A percentile compares a stretch with the other conserved stretches of the same genome.
Evolutionary conservation across 2,113 vertebrate genomes (phyloP).

Genomic region (Vulpes vulpes): DNA sequence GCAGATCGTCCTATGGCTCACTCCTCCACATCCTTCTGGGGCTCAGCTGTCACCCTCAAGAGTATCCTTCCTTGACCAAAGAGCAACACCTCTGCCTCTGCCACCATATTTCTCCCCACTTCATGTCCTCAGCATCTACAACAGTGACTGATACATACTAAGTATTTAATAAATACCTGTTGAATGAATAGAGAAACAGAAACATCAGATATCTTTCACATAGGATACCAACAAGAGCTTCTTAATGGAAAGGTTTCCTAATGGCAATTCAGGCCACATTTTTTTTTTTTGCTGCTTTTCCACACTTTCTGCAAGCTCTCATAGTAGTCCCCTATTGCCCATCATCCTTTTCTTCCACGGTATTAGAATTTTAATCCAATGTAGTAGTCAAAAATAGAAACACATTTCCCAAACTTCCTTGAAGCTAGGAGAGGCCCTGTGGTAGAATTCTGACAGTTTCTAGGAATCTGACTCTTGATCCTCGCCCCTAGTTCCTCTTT

Average conservation of each 20-base stretch:
- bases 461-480: background rate
- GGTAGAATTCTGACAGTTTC: background rate
- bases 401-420: background rate
- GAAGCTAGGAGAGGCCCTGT: background rate
- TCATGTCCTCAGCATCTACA: background rate
- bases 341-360: background rate
- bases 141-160: background rate
- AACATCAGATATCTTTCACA: background rate
- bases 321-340: no score
- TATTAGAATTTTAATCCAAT: background rate
- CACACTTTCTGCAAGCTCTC: background rate
- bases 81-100: background rate
- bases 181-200: background rate
- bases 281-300: background rate
- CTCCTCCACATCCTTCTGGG: background rate
- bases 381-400: background rate
- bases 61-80: background rate
- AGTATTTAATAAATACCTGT: background rate
- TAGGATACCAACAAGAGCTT: background rate
- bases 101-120: no score
- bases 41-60: background rate
- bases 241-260: background rate
- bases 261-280: no score
- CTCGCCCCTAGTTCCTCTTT: background rate
- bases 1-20: background rate